Evolutionary conservation across 2,888 invertebrate species (phyloP).

Genomic region (Crioceris asparagi): DNA sequence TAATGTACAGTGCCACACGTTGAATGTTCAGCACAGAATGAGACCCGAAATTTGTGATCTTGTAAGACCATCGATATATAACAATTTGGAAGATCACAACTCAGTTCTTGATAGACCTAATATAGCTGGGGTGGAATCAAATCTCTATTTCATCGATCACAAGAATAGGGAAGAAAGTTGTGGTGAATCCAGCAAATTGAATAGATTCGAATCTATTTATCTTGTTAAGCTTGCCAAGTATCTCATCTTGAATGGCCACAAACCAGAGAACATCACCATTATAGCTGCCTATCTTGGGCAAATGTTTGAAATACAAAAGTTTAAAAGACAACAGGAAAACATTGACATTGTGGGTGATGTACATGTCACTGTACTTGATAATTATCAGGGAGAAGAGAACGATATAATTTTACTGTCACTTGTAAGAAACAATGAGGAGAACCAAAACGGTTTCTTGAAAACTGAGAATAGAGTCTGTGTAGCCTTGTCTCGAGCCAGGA

Average conservation of each 20-base stretch:
- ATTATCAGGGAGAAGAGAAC: conserved; percentile 73
- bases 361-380: too few relatives aligned
- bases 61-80: conserved; percentile 59
- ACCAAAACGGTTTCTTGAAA: conserved; percentile 58
- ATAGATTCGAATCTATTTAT: conserved; percentile 54
- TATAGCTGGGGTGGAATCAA: conserved; percentile 49
- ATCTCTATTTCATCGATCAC: conserved; percentile 61
- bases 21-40: conserved; percentile 67
- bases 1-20: conserved; percentile 27
- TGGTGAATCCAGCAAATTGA: conserved; percentile 48
- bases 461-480: conserved; percentile 66
- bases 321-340: too few relatives aligned
- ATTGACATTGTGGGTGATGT: too few relatives aligned
- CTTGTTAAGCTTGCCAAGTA: conserved; percentile 50
- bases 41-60: conserved; percentile 51
- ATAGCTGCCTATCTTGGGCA: conserved; percentile 63
- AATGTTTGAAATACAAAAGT: conserved; percentile 48
- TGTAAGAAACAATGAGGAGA: conserved; percentile 60
- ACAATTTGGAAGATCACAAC: conserved; percentile 46
- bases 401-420: conserved; percentile 68
- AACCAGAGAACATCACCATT: conserved; percentile 55
- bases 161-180: conserved; percentile 43
- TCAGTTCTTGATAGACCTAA: conserved; percentile 45
- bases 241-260: conserved; percentile 50
- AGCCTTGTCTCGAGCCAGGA: conserved; percentile 61